Percentiles rank a stretch among this genome's conserved stretches.
Evolutionary conservation across 1,140 invertebrate genomes (phyloP).

Genomic region (Druon quercuslanigerum): DNA sequence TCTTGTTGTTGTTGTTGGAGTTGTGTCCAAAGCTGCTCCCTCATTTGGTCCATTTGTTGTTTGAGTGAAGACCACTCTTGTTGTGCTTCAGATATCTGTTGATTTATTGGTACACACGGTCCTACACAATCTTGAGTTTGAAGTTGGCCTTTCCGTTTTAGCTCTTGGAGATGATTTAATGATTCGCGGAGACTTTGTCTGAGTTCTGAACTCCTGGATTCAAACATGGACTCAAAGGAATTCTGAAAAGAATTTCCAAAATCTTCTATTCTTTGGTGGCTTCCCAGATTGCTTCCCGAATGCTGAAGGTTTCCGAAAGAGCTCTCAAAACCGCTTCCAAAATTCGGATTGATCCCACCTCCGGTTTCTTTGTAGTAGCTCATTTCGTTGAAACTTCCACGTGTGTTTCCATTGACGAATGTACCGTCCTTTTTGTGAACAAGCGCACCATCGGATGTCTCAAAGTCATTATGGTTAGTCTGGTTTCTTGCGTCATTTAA

Average conservation of each 20-base stretch:
- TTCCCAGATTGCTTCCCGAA: neutral
- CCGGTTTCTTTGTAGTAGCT: conserved; percentile 12
- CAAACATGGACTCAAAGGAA: neutral
- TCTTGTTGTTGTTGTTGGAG: neutral
- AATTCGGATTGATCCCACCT: neutral
- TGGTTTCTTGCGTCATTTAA: neutral
- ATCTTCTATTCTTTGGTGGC: neutral
- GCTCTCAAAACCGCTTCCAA: neutral
- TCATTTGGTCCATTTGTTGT: neutral
- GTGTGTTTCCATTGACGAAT: conserved; percentile 2
- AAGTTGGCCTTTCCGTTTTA: conserved; percentile 4
- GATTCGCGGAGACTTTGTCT: neutral
- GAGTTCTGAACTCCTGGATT: neutral
- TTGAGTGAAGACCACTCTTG: neutral
- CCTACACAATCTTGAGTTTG: neutral
- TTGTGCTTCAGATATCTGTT: neutral
- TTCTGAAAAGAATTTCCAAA: neutral
- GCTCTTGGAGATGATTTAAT: neutral
- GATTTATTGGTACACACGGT: neutral
- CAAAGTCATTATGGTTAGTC: neutral
- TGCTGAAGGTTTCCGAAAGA: neutral
- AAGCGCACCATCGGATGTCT: neutral
- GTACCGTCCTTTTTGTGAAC: conserved; percentile 5
- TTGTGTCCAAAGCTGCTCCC: neutral
- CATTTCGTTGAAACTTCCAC: conserved; percentile 12